phyloP scores from a whole-genome alignment of 2,888 invertebrate genomes.

The Coremacera marginata region DNA sequence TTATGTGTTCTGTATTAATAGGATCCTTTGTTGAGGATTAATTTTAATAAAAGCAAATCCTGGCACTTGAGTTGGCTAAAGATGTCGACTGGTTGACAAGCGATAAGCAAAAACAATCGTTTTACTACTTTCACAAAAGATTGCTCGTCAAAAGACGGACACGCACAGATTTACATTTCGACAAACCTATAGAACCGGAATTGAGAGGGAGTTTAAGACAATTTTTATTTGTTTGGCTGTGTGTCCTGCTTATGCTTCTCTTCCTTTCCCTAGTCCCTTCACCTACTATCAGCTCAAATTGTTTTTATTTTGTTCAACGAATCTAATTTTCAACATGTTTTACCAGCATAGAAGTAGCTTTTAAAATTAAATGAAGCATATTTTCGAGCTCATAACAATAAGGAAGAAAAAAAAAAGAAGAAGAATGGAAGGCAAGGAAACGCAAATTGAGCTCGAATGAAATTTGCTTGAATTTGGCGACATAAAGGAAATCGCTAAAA shows the following conservation, averaged over 20 bases:
- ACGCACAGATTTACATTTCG: too few species aligned
- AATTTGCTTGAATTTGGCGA: slow-evolving; percentile 29
- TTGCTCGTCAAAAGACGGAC: too few species aligned
- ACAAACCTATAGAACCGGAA: too few species aligned
- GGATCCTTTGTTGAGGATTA: background rate
- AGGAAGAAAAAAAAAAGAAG: background rate
- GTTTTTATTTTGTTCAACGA: slow-evolving; percentile 6
- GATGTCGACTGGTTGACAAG: background rate
- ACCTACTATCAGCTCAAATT: background rate
- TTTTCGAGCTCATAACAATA: slow-evolving; percentile 31
- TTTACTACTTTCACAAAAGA: background rate
- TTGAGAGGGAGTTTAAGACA: too few species aligned
- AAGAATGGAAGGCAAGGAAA: background rate
- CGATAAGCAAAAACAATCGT: background rate
- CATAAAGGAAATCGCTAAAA: slow-evolving; percentile 5
- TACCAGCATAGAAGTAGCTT: slow-evolving; percentile 18
- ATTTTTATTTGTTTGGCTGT: too few species aligned
- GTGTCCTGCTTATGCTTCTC: too few species aligned
- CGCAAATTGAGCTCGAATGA: slow-evolving; percentile 34
- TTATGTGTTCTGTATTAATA: background rate
- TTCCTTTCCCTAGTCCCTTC: too few species aligned
- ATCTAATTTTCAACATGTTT: slow-evolving; percentile 24
- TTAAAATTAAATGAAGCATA: slow-evolving; percentile 43
- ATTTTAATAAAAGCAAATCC: slow-evolving; percentile 17
- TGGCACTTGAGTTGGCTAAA: background rate